Evolutionary conservation across 1,140 invertebrate species (phyloP), one percentile per base, ranked within the genome.

Genomic region (Pectinophora gossypiella): DNA sequence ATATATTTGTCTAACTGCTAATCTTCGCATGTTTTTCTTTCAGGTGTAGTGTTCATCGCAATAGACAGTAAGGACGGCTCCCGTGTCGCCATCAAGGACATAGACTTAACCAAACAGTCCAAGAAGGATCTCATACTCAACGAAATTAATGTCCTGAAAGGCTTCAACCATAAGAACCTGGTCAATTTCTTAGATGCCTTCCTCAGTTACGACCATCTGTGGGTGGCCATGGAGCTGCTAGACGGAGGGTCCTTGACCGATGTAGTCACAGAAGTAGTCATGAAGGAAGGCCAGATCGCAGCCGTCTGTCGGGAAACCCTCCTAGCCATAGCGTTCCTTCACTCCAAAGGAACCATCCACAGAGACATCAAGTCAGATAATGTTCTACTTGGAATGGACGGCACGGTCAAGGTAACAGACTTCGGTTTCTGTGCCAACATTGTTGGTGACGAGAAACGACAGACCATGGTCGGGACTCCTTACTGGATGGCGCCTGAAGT

Each of bases 281-380:
- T 99, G 97, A 97, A 98, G 69, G 98, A 99, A 83, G 92, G 93
- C 1, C 98, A 99, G 81, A 99, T 99, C 47, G 97, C 98, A 10
- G 97, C 97, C 13, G 97, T 99, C 1, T 97, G 95, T 67, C 91
- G 93, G 49, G 97, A 99, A 88, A 96, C 97, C 23, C 88, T 99
- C 1, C 94, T 97, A 84, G 98, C 97, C 0, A 92, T 99, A 22
- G 93, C 94, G 61, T 99, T 98, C 81, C 88, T 99, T 13, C 97
- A 99, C 80, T 92, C 92, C 15, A 95, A 95, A 75, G 95, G 95
- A n/a, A 96, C 96, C 19, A 96, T 97, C 61, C 95, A 97, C 72
- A 91, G 96, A 58, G 97, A 99, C 76, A 98, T 99, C 35, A 99
- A 99, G 80, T 98, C 96, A 20, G 98, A 99, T 77, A 99, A 99